phyloP scores from a whole-genome alignment of 2,113 vertebrate genomes.

The Myocastor coypus region DNA sequence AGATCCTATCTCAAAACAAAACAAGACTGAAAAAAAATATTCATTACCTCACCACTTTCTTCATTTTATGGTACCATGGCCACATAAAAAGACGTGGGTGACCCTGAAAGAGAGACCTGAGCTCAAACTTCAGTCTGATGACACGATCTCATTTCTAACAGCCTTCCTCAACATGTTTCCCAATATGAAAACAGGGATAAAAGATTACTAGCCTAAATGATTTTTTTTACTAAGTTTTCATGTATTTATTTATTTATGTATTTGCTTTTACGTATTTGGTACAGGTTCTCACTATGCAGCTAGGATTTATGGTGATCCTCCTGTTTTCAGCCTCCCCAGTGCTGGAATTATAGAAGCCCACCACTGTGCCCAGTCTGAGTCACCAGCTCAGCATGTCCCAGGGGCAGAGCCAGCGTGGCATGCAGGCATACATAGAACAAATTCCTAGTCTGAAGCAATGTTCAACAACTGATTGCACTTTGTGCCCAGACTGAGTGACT shows the following conservation, averaged over 20 bases:
- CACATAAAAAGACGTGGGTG: neutral
- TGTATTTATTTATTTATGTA: too few species aligned
- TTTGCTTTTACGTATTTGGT: too few species aligned
- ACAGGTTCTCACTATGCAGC: too few species aligned
- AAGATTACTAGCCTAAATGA: constrained; percentile 2
- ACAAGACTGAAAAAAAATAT: neutral
- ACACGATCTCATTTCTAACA: neutral
- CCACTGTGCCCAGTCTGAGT: too few species aligned
- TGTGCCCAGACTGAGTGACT: neutral
- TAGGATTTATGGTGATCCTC: too few species aligned
- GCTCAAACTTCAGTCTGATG: neutral
- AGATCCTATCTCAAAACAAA: neutral
- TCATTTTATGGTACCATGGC: neutral
- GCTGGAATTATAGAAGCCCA: too few species aligned
- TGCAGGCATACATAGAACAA: neutral
- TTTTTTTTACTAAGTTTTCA: neutral
- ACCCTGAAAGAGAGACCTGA: neutral
- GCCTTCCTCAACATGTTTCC: neutral
- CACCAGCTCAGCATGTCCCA: too few species aligned
- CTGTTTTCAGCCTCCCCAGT: too few species aligned
- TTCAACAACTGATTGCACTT: neutral
- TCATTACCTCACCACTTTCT: neutral
- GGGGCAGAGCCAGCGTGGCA: too few species aligned
- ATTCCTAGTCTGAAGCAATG: neutral
- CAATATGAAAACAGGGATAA: constrained; percentile 21